A percentile compares a stretch with the other conserved stretches of the same genome.
phyloP scores from a whole-genome alignment of 2,113 vertebrate species.

The Istiophorus platypterus region DNA sequence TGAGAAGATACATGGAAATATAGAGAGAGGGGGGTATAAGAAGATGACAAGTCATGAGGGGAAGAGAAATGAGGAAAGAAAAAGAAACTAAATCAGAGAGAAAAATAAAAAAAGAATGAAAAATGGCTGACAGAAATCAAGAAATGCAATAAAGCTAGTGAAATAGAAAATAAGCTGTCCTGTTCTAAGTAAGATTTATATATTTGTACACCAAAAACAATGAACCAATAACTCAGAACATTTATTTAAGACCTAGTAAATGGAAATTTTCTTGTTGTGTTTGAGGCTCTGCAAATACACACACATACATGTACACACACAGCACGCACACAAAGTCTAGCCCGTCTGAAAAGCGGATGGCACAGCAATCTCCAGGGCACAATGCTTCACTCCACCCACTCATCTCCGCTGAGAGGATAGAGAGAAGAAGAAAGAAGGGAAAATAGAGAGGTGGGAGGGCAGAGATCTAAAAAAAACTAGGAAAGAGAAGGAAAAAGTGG shows the following conservation, averaged over 20 bases:
- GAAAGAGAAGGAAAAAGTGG: neutral
- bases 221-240: constrained; percentile 52
- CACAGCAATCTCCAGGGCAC: constrained; percentile 79
- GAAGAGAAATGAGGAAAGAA: neutral
- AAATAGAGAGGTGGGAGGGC: constrained; percentile 43
- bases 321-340: constrained; percentile 28
- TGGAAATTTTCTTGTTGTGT: constrained; percentile 45
- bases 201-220: constrained; percentile 48
- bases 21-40: constrained; percentile 18
- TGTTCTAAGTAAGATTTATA: constrained; percentile 70
- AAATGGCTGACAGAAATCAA: constrained; percentile 25
- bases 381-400: constrained; percentile 79
- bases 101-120: constrained; percentile 8
- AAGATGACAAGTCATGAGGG: constrained; percentile 26
- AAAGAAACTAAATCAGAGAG: constrained; percentile 1
- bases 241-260: constrained; percentile 59
- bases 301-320: constrained; percentile 21
- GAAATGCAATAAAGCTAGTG: neutral
- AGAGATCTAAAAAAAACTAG: constrained; percentile 19
- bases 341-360: constrained; percentile 58
- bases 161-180: constrained; percentile 67
- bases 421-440: constrained; percentile 45
- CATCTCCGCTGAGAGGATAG: constrained; percentile 71
- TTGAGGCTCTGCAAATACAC: constrained; percentile 3
- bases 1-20: constrained; percentile 62